Base-by-base conservation (phyloP, 1,140 invertebrate genomes). In the Drosophila tropicalis region DNA sequence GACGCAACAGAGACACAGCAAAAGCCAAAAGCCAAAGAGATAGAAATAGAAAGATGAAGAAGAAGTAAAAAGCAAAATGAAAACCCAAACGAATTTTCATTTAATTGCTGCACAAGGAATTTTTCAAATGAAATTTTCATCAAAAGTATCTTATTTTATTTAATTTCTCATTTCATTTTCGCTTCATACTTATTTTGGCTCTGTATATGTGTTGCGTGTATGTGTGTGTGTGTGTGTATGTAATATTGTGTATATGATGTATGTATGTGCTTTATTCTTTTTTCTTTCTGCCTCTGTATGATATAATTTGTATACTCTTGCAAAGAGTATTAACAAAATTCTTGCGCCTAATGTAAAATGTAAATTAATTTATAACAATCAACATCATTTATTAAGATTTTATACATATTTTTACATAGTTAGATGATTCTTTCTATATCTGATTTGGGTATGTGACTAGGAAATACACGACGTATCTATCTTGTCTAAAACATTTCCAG, bases 81-180 rank as follows among this genome's bases (percentile, higher is more conserved):
- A 64, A 56, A 62, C 39, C 55, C 54, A 63, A 64, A 32, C 66
- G 76, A 67, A 79, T 83, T 69, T 72, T 67, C 55, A 67, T 79
- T 72, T 87, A 87, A 87, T 87, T 89, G 83, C 76, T 83, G 73
- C 72, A 67, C 79, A 71, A 71, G 84, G 84, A 87, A 89, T 87
- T 83, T 58, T 77, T 44, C 62, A 83, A 87, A 87, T 87, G 72
- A 87, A 77, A 87, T 76, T 76, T 79, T 83, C 76, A 76, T 77
- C 79, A 79, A 72, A 70, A 76, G 70, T 87, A 72, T 76, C 67
- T 83, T 76, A 65, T 79, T 79, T 79, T 70, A 60, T 82, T 70
- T 82, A 40, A 79, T 72, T 85, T 39, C 34, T 64, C 60, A 70
- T 83, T 62, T 79, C 56, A 41, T 66, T 70, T 75, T 84, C 44